Evolutionary conservation across 2,888 invertebrate genomes (phyloP).

Genomic region (Idaea biselata): DNA sequence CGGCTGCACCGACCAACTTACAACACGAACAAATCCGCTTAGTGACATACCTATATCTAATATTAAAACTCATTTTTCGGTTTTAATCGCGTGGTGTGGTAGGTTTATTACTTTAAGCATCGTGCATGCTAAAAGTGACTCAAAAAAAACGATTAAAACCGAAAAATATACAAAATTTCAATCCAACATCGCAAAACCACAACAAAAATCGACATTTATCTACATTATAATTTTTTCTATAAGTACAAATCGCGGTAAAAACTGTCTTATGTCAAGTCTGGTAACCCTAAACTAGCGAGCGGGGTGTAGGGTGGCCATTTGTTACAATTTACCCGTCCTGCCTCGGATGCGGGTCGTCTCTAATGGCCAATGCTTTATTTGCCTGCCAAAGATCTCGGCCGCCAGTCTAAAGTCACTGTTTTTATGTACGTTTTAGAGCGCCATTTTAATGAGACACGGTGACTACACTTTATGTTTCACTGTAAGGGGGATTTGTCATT

Average conservation of each 20-base stretch:
- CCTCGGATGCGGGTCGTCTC: conserved; percentile 51
- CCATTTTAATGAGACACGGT: conserved; percentile 7
- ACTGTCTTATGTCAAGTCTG: conserved; percentile 19
- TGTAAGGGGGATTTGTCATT: background rate
- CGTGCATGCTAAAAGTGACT: no score
- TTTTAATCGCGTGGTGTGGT: no score
- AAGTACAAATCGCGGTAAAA: conserved; percentile 18
- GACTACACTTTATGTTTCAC: background rate
- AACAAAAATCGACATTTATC: no score
- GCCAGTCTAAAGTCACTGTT: conserved; percentile 22
- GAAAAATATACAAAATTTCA: no score
- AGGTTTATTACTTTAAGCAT: no score
- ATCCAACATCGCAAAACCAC: no score
- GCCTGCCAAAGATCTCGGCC: conserved; percentile 45
- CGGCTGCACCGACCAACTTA: no score
- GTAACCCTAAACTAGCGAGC: conserved; percentile 26
- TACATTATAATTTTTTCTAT: background rate
- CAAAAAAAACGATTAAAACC: no score
- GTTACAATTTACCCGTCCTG: conserved; percentile 47
- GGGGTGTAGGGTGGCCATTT: conserved; percentile 37
- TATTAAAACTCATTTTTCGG: no score
- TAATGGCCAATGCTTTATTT: conserved; percentile 54
- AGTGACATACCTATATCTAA: no score
- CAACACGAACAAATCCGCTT: background rate
- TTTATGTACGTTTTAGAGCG: conserved; percentile 11